phyloP scores from a whole-genome alignment of 2,888 invertebrate genomes.

The Oscheius sp. region DNA sequence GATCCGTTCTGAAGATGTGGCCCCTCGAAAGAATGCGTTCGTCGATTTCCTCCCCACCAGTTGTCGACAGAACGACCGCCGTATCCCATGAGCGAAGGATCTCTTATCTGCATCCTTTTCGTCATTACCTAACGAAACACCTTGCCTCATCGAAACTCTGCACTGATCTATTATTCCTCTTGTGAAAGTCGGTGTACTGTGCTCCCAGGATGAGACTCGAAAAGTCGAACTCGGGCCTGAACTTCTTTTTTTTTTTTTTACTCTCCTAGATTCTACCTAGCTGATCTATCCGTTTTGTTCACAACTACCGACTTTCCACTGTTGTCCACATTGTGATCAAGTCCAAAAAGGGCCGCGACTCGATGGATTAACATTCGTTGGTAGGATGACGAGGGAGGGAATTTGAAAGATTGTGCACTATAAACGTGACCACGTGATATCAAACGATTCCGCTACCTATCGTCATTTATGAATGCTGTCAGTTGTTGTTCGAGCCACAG shows the following conservation, averaged over 20 bases:
- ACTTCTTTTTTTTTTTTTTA: not conserved
- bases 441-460: constrained; percentile 78
- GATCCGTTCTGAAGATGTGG: not conserved
- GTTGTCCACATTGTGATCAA: constrained; percentile 91
- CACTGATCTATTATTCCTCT: not conserved
- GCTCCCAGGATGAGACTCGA: constrained; percentile 17
- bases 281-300: constrained; percentile 81
- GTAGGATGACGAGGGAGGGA: constrained; percentile 93
- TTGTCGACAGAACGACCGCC: constrained; percentile 15
- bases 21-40: constrained; percentile 29
- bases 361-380: constrained; percentile 95
- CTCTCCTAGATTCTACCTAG: constrained; percentile 75
- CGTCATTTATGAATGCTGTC: constrained; percentile 85
- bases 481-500: constrained; percentile 89
- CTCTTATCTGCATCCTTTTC: too few species aligned
- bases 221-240: constrained; percentile 37
- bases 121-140: not conserved
- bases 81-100: not conserved
- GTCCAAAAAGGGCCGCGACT: constrained; percentile 90
- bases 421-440: not conserved
- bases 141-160: constrained; percentile 30
- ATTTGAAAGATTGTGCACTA: constrained; percentile 81
- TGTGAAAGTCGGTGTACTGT: constrained; percentile 1
- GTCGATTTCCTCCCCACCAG: not conserved
- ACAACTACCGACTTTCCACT: constrained; percentile 83